These are phyloP conservation scores for Platichthys stellatus DNA, from an alignment of 2,113 vertebrate species.

Conservation along the genomic window DNA sequence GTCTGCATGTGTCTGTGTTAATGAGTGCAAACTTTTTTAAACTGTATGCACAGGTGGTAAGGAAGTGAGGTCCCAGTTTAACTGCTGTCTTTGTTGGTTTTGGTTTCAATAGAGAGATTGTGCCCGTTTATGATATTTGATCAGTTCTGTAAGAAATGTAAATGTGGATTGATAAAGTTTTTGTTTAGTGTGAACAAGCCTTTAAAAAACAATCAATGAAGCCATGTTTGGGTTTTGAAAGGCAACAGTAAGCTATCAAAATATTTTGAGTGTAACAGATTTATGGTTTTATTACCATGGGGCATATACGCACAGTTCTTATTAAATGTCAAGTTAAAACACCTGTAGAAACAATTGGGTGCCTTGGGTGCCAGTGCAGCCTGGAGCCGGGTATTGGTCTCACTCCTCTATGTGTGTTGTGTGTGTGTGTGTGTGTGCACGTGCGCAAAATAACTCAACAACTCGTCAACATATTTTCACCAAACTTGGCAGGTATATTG, in stretches of 20 bases:
- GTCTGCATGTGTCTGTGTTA: constrained; percentile 35
- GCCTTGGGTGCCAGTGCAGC: no score
- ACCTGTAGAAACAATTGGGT: constrained; percentile 53
- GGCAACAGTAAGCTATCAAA: constrained; percentile 33
- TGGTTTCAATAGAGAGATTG: constrained; percentile 26
- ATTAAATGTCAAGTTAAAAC: constrained; percentile 37
- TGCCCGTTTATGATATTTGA: constrained; percentile 25
- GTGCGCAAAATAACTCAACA: background rate
- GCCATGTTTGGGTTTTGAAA: constrained; percentile 42
- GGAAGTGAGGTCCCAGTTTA: constrained; percentile 40
- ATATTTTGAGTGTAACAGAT: constrained; percentile 52
- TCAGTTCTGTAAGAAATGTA: constrained; percentile 8
- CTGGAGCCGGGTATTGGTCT: background rate
- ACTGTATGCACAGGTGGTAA: constrained; percentile 68
- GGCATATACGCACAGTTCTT: constrained; percentile 5
- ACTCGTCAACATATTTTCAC: background rate
- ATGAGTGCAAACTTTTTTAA: constrained; percentile 42
- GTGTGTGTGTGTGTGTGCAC: background rate
- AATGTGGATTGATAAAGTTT: constrained; percentile 40
- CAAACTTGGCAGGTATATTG: background rate
- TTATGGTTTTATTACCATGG: constrained; percentile 37
- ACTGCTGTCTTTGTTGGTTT: constrained; percentile 50
- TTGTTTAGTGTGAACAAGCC: constrained; percentile 23
- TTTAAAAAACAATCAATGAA: constrained; percentile 5
- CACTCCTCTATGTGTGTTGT: background rate